Conservation (phyloP, 2,888 invertebrate species). For the Teinopalpus imperialis region DNA sequence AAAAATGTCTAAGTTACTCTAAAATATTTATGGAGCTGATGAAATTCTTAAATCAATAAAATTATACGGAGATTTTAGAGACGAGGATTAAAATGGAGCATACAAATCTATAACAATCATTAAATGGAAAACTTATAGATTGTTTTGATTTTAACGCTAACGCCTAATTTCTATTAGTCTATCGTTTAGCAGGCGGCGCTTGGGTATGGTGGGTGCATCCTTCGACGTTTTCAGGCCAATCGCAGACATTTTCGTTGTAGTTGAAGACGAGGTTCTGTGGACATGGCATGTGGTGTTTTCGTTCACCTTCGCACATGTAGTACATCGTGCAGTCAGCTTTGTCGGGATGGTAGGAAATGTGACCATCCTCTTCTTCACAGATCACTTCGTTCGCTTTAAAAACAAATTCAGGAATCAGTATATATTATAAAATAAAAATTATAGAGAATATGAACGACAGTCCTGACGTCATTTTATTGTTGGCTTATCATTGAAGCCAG, state of each 20-base stretch:
- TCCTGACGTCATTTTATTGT: too few relatives aligned
- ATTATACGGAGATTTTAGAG: background rate
- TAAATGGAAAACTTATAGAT: conserved; percentile 6
- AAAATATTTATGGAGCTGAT: background rate
- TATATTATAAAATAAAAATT: too few relatives aligned
- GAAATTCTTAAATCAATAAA: conserved; percentile 6
- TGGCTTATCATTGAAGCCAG: too few relatives aligned
- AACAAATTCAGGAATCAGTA: too few relatives aligned
- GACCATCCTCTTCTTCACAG: conserved; percentile 97
- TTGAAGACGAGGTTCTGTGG: conserved; percentile 96
- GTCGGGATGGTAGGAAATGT: conserved; percentile 95
- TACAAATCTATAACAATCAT: conserved; percentile 10
- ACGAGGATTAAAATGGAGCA: conserved; percentile 1
- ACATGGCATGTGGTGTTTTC: conserved; percentile 98
- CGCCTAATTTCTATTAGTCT: conserved; percentile 34
- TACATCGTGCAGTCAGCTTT: conserved; percentile 96
- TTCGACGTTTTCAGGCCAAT: conserved; percentile 97
- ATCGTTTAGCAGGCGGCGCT: conserved; percentile 73
- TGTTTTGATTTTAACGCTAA: conserved; percentile 25
- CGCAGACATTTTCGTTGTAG: conserved; percentile 95
- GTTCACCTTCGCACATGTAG: conserved; percentile 97
- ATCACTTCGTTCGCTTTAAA: conserved; percentile 91
- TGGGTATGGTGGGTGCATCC: conserved; percentile 85
- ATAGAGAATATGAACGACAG: too few relatives aligned
- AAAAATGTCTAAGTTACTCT: conserved; percentile 8